Evolutionary conservation across 2,888 invertebrate species (phyloP), one percentile per base, ranked within the genome.

Genomic region (Tenthredo livida): DNA sequence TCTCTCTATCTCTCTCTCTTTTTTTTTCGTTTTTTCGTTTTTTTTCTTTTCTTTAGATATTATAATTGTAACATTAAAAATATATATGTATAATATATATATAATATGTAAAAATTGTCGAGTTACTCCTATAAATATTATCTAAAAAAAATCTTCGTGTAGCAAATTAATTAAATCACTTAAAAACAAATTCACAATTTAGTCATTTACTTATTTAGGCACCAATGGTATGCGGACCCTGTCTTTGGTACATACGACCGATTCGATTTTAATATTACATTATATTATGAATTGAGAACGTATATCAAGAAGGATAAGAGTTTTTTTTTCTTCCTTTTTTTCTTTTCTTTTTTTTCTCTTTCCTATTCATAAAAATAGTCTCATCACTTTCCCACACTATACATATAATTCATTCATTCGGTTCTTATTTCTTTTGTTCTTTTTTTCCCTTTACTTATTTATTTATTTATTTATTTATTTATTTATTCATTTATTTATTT

Each of bases 141-240:
- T 92, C 91, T 92, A 92, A 92, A 93, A 92, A 92, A 92, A 93
- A 92, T 91, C 91, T 92, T 92, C 43, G 90, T 89, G 91, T 91
- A 92, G 92, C 92, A 92, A 92, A 92, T 92, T 88, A 92, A 89
- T 91, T 40, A 72, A 72, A 72, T 72, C 91, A 91, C 92, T 92
- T 92, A 90, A 90, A 92, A 92, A 92, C 91, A 91, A 92, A 90
- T 92, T 92, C 90, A 89, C 90, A 89, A 90, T 90, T 84, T 86
- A 85, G 85, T 84, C 85, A 86, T 86, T 80, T 84, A 84, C 70
- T 82, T 84, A 84, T 86, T 93, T 92, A 93, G 93, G 93, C 93
- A 93, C 93, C 93, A 93, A 93, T 93, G 93, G 93, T 93, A 92
- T 93, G 91, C 92, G 92, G 93, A 93, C 93, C 93, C 93, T 93